Percentiles rank a stretch among this genome's conserved stretches.
Conservation (phyloP, 2,797 vertebrate genomes). For the Rhyacichthys aspro region DNA sequence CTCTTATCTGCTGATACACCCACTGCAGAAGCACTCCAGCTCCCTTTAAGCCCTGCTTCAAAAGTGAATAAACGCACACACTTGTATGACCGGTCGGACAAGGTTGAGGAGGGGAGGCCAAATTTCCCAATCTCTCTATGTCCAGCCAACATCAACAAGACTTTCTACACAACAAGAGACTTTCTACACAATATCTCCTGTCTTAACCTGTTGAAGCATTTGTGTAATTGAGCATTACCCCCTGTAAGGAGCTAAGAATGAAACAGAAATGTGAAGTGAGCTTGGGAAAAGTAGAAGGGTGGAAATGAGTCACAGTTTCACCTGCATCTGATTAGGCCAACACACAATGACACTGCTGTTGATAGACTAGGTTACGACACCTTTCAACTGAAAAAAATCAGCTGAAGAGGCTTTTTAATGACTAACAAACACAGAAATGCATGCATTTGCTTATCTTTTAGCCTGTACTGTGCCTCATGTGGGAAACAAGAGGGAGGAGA, state of each 20-base stretch:
- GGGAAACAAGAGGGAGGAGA: constrained; percentile 15
- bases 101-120: constrained; percentile 35
- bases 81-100: constrained; percentile 63
- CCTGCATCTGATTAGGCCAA: constrained; percentile 23
- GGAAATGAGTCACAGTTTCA: constrained; percentile 56
- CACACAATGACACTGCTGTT: constrained; percentile 17
- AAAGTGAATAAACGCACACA: constrained; percentile 49
- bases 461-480: not conserved
- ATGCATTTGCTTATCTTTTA: constrained; percentile 3
- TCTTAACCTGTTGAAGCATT: constrained; percentile 33
- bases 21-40: constrained; percentile 13
- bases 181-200: not conserved
- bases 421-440: constrained; percentile 18
- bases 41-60: constrained; percentile 27
- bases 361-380: constrained; percentile 21
- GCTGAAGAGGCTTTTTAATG: constrained; percentile 10
- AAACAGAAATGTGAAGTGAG: constrained; percentile 7
- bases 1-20: constrained; percentile 60
- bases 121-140: constrained; percentile 32
- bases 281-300: not conserved
- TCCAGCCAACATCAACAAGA: constrained; percentile 41
- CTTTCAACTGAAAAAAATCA: constrained; percentile 7
- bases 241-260: constrained; percentile 19
- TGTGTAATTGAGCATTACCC: not conserved
- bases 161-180: constrained; percentile 14